Base-by-base conservation (phyloP, 92 coral and sea anemone species). In the Diadumene lineata region DNA sequence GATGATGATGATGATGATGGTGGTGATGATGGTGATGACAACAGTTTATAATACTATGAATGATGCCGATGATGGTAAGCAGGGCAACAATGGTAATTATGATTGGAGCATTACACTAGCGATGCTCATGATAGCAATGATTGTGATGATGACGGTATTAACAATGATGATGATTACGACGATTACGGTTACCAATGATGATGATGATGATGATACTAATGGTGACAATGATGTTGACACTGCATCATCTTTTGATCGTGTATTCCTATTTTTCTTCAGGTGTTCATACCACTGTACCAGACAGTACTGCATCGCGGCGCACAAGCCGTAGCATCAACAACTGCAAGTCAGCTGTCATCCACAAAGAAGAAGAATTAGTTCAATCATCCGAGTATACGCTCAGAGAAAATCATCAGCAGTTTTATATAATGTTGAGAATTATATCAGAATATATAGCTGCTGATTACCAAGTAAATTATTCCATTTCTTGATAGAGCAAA, bases 281-380 rank as follows among this genome's bases (percentile, higher is more conserved):
- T 64, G 29, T 88, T 91, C 56, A 81, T 91, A 73, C 97, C 97
- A 25, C 74, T 79, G 16, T 91, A 91, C 69, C 78, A 80, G 24
- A 85, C 90, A 2, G 77, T 89, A 19, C 73, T 91, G 71, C 86
- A 88, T 75, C 89, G 92, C 50, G 97, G 97, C 23, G 76, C 82
- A 8, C 89, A 84, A 72, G 97, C 97, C 1, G 79, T 91, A 8
- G 83, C 72, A 15, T 76, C 89, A 0, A 73, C 89, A 11, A 76
- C 85, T 33, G 69, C 84, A 1, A 61, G 23, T 31, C 84, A 71
- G 64, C 58, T 72, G 16, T 38, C 75, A 11, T 34, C 66, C 31
- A 70, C 70, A 33, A 78, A 78, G 82, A 78, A 68, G 82, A 67
- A 67, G 16, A 77, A 77, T 58, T 58, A 58, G 26, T 26, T 22